Conservation (phyloP, 2,888 invertebrate species). For the Xanthostigma xanthostigma region DNA sequence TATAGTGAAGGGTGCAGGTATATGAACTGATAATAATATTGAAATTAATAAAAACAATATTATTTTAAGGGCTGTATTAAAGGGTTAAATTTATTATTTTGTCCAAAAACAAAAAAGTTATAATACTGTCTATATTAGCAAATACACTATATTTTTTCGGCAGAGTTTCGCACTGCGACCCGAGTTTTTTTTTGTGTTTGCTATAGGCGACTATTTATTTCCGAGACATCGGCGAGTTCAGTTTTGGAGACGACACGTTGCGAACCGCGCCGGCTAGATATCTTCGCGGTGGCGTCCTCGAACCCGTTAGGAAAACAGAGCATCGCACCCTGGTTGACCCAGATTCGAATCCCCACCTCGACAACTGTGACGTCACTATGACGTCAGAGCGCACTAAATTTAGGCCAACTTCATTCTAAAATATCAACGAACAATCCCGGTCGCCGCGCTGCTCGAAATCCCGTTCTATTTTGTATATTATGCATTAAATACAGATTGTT, state of each 20-base stretch:
- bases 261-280: not conserved
- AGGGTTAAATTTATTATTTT: too few species aligned
- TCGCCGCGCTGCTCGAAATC: not conserved
- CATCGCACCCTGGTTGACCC: slow-evolving; percentile 52
- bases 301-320: slow-evolving; percentile 34
- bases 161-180: too few species aligned
- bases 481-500: not conserved
- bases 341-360: slow-evolving; percentile 32
- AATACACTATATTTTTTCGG: too few species aligned
- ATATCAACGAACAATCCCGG: slow-evolving; percentile 25
- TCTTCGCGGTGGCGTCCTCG: slow-evolving; percentile 20
- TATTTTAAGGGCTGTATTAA: too few species aligned
- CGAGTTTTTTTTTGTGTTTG: too few species aligned
- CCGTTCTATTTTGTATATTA: not conserved
- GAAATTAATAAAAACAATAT: too few species aligned
- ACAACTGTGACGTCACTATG: slow-evolving; percentile 30
- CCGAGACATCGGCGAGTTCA: too few species aligned
- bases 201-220: too few species aligned
- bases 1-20: too few species aligned
- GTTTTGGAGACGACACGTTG: not conserved
- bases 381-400: slow-evolving; percentile 38
- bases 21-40: too few species aligned
- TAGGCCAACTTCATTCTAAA: slow-evolving; percentile 53
- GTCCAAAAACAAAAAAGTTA: too few species aligned
- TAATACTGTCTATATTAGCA: too few species aligned